Percentiles rank a stretch among this genome's conserved stretches.
These are phyloP conservation scores for Ivindomyrus marchei DNA, from an alignment of 2,113 vertebrate species.

Conservation along the genomic window DNA sequence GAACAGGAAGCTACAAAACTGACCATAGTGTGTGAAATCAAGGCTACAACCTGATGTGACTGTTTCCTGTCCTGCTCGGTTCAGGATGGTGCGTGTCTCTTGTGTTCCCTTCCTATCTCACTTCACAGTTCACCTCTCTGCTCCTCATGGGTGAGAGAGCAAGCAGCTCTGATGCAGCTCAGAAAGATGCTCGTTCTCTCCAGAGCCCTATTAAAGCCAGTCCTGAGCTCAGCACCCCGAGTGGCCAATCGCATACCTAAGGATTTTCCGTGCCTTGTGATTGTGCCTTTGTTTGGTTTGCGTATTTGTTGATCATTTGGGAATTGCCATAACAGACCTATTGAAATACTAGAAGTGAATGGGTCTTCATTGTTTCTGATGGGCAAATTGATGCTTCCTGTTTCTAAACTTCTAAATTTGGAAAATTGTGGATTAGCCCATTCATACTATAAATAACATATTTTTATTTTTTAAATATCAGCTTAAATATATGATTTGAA, in stretches of 20 bases:
- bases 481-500: too few relatives aligned
- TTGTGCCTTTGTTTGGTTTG: constrained; percentile 4
- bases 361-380: background rate
- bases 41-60: background rate
- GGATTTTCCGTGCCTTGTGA: background rate
- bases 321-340: background rate
- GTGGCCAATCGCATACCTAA: constrained; percentile 17
- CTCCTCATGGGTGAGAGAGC: background rate
- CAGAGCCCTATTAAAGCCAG: constrained; percentile 17
- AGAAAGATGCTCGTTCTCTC: background rate
- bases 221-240: constrained; percentile 12
- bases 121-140: background rate
- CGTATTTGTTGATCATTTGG: background rate
- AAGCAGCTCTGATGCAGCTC: background rate
- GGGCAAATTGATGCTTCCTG: background rate
- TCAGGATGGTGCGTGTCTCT: background rate
- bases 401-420: background rate
- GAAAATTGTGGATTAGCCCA: background rate
- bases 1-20: background rate
- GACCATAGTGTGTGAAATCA: background rate
- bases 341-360: background rate
- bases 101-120: background rate
- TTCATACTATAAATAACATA: background rate
- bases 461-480: too few relatives aligned
- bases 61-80: background rate